Base-by-base conservation (phyloP, 1,140 invertebrate genomes). In the Apis cerana region DNA sequence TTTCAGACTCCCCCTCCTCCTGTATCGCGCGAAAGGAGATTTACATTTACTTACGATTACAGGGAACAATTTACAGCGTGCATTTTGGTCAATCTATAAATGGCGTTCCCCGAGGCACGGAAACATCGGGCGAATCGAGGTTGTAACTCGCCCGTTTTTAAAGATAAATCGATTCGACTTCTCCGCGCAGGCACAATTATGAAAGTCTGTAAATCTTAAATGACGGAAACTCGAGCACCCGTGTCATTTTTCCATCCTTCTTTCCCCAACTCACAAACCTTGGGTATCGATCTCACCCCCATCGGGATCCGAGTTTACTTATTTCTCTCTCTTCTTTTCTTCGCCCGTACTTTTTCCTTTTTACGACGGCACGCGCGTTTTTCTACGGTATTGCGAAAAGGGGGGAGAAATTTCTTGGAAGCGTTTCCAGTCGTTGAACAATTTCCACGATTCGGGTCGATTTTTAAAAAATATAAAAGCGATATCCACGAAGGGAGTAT, bases 211-310 rank as follows among this genome's bases (percentile, higher is more conserved):
- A 23, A 58, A 59, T 43, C 54, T 21, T 33, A 59, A 75, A 81
- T 13, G 15, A 67, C 62, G 62, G n/a, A 8, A 64, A 43, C 43
- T 76, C 67, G 68, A 81, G 62, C 50, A 59, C 21, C 43, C 33
- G 80, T 27, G 23, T n/a, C n/a, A 67, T 62, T 81, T 81, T 75
- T 81, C 75, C 27, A 68, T 68, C 54, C 56, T 19, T 81, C 56
- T 80, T 33, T 27, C 78, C 54, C 11, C 64, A 80, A 80, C 69
- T 81, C 75, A 23, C 59, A 59, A 67, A 54, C 62, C 75, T 81
- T 81, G 59, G 75, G 76, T 81, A 81, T 81, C 80, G 80, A 81
- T 76, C 72, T 43, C 33, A 7, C 3, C 2, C 5, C 4, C 5
- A 5, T 43, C 33, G 33, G 33, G 33, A 43, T 43, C 2, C 33